Base-by-base conservation (phyloP, 2,797 vertebrate species). In the Chloroceryle amazona region DNA sequence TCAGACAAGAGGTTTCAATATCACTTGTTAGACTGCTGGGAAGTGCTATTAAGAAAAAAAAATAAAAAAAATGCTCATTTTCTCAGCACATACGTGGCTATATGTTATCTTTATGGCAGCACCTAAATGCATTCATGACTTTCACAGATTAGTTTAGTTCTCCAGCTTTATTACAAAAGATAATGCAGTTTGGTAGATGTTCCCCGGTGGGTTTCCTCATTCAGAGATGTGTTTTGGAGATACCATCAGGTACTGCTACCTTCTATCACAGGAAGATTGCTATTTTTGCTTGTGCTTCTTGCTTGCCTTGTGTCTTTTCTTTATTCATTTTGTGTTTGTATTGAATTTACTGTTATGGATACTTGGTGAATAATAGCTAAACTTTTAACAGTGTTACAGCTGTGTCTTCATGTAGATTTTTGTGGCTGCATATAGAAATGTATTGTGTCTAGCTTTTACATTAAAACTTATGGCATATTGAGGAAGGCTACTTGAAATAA, bases 201-300 rank as follows among this genome's bases (percentile, higher is more conserved):
- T 89, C 65, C n/a, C 49, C 78, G 41, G 37, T 83, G 84, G 54
- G 20, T 83, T 72, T 65, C 39, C 78, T 44, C 72, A 37, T 61
- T 96, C 87, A 95, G 75, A 92, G 67, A 83, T 86, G 39, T 73
- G 35, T 89, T 91, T 87, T 87, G 75, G 75, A 89, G 81, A 88
- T 72, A 65, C 41, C 68, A 89, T 62, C 61, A 95, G 75, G 37
- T 94, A 83, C 68, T 96, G 41, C 68, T 78, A 25, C 89, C 49
- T 88, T 72, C 49, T 88, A 0, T 87, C 78, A 91, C 29, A 86
- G 33, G 75, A 81, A 65, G 41, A 54, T 74, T 71, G n/a, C 21
- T 85, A 4, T 35, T 74, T 87, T 82, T 63, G 13, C 29, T 89
- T 76, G 22, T 71, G 47, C 14, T 55, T 54, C 42, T 81, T 81